A percentile compares a stretch with the other conserved stretches of the same genome.
Conservation (phyloP, 2,888 invertebrate genomes). For the Drosophila kokeensis region DNA sequence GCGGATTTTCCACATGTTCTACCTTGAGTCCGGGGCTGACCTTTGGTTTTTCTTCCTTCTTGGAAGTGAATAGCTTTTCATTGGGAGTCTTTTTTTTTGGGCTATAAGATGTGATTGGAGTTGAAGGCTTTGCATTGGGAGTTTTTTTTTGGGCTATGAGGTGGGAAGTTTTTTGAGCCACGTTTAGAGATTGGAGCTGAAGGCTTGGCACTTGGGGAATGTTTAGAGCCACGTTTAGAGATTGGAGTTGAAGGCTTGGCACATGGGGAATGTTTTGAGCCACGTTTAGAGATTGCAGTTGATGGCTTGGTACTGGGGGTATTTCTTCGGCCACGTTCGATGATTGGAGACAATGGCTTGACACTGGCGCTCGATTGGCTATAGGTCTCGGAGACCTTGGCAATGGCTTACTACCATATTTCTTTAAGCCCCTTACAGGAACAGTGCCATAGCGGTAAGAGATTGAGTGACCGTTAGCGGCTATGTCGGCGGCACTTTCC, state of each 20-base stretch:
- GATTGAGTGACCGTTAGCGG: conserved; percentile 23
- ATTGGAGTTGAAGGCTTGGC: not conserved
- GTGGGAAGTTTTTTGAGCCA: no score
- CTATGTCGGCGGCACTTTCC: conserved; percentile 29
- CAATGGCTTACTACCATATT: not conserved
- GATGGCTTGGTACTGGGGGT: not conserved
- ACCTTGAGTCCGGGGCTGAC: no score
- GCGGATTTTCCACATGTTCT: not conserved
- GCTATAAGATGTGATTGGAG: no score
- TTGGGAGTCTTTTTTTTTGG: not conserved
- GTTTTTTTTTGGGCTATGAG: not conserved
- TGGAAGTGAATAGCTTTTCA: not conserved
- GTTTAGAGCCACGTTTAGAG: not conserved
- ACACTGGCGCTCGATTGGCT: not conserved
- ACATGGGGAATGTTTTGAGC: not conserved
- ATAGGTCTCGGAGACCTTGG: not conserved
- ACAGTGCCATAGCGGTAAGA: conserved; percentile 37
- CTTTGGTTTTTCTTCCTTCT: not conserved
- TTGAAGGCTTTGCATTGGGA: not conserved
- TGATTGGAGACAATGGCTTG: not conserved
- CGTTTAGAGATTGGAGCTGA: not conserved
- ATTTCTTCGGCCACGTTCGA: not conserved
- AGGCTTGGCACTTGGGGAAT: not conserved
- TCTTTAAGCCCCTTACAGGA: conserved; percentile 23
- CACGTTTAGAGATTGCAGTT: not conserved